Evolutionary conservation across 2,797 vertebrate genomes (phyloP), one percentile per base, ranked within the genome.

Genomic region (Eospalax fontanierii): DNA sequence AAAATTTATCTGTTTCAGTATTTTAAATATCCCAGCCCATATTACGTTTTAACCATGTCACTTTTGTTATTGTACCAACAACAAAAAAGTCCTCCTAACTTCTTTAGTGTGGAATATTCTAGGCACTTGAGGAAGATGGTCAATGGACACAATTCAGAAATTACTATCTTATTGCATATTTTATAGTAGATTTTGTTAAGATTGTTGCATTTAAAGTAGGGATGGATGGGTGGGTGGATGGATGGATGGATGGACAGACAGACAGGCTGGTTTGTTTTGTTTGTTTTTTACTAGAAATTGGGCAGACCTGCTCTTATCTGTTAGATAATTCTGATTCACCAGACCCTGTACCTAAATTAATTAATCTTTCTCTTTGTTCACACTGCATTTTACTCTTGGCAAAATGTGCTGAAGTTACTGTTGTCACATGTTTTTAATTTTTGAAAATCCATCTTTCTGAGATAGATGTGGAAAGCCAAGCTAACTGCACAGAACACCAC

Each of bases 371-470:
- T 95, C 46, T 88, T 97, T 97, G 71, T 95, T 93, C 96, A 91
- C 16, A 21, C 76, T 96, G n/a, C 33, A 57, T 97, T 98, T 95
- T 96, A 87, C 97, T 97, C 89, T 97, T 98, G 96, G 94, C 95
- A 95, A 81, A 96, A 65, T 93, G 46, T 91, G 95, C 93, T 96
- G 86, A 95, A 97, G 78, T 97, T 75, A 86, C 88, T 96, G 75
- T 92, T 94, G 84, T 98, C 97, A 97, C 96, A 95, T 97, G 97
- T 97, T 97, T 98, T 95, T 97, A 96, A 97, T 98, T 98, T 98
- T 94, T 96, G 95, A 97, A 98, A 98, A 97, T 96, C 88, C 95
- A 94, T 97, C 73, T 95, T 97, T 97, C 97, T 95, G 97, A 97
- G 98, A 97, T 97, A 97, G 97, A 97, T 89, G 83, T n/a, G 22